phyloP scores from a whole-genome alignment of 2,797 vertebrate species.

The Sebastes taczanowskii region DNA sequence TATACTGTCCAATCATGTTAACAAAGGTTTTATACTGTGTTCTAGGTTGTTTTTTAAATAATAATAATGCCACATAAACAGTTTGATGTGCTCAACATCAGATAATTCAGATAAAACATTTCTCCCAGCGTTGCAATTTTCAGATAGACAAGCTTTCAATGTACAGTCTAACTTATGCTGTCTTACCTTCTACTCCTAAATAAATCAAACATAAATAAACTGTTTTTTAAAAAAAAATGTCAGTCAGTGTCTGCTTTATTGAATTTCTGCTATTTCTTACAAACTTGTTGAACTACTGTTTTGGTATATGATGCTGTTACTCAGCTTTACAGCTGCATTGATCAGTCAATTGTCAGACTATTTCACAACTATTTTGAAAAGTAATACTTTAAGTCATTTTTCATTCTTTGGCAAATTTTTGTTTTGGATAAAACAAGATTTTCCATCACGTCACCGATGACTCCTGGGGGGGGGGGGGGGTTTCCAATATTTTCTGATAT shows the following conservation, averaged over 20 bases:
- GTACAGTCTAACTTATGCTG: slow-evolving; percentile 78
- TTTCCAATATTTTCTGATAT: neutral
- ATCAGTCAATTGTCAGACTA: too few species aligned
- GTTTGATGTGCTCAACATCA: neutral
- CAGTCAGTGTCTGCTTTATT: neutral
- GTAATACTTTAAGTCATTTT: neutral
- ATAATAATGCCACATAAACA: neutral
- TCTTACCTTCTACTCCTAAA: slow-evolving; percentile 70
- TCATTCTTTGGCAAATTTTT: neutral
- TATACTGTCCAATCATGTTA: slow-evolving; percentile 22
- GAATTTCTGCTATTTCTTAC: neutral
- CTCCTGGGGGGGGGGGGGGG: neutral
- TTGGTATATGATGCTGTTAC: too few species aligned
- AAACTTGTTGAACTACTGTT: neutral
- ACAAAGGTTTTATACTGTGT: slow-evolving; percentile 36
- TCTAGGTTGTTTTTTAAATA: slow-evolving; percentile 1
- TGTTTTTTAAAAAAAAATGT: slow-evolving; percentile 31
- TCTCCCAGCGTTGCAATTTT: slow-evolving; percentile 19
- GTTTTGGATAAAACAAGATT: neutral
- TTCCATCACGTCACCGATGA: neutral
- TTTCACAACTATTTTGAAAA: neutral
- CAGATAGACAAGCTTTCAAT: slow-evolving; percentile 41
- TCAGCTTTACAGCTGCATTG: too few species aligned
- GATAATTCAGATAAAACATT: slow-evolving; percentile 3
- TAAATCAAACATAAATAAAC: slow-evolving; percentile 63